A percentile compares a stretch with the other conserved stretches of the same genome.
Evolutionary conservation across 2,797 vertebrate species (phyloP).

Genomic region (Clarias pachynema): DNA sequence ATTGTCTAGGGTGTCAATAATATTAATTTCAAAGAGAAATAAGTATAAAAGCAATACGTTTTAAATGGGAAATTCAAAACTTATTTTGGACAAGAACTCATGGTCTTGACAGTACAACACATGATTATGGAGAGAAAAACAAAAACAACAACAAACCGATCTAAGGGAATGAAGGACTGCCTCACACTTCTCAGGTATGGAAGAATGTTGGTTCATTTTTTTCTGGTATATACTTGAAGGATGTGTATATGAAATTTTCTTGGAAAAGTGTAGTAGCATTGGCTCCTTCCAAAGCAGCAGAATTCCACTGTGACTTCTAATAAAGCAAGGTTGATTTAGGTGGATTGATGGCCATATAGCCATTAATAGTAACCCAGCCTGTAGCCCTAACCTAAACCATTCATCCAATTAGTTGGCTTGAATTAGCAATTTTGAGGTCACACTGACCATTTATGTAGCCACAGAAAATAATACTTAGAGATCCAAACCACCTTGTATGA

Average conservation of each 20-base stretch:
- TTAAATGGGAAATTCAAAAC: background rate
- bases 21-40: background rate
- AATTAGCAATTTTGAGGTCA: background rate
- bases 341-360: background rate
- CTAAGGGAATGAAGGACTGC: background rate
- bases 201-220: background rate
- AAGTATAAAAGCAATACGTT: background rate
- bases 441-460: constrained; percentile 8
- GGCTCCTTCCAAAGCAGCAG: background rate
- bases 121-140: background rate
- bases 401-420: constrained; percentile 16
- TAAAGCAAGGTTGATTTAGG: constrained; percentile 5
- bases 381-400: background rate
- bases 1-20: background rate
- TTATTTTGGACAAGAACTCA: background rate
- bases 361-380: constrained; percentile 1
- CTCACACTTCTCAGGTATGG: background rate
- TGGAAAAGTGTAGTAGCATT: background rate
- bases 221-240: background rate
- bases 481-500: constrained; percentile 15
- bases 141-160: too few species aligned
- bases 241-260: background rate
- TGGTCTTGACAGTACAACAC: background rate
- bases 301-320: background rate
- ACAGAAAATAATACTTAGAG: constrained; percentile 9